Evolutionary conservation across 1,140 invertebrate species (phyloP).

Genomic region (Sitodiplosis mosellana): DNA sequence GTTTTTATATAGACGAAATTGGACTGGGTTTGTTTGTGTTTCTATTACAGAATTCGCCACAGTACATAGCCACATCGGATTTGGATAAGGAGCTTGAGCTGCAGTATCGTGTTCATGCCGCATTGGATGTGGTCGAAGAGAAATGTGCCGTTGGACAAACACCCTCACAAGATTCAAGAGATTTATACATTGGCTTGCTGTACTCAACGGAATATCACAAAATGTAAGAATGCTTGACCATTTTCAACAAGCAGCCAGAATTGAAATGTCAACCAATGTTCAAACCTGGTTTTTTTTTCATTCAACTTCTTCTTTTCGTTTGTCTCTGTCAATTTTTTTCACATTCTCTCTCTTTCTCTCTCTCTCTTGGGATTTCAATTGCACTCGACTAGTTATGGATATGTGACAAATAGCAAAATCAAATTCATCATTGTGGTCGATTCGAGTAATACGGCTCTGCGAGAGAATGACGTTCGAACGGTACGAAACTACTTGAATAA

Average conservation of each 20-base stretch:
- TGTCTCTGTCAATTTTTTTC: too few relatives aligned
- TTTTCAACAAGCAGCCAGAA: not conserved
- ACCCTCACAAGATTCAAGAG: slow-evolving; percentile 47
- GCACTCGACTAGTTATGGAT: slow-evolving; percentile 62
- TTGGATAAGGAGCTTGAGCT: slow-evolving; percentile 62
- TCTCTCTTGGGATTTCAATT: not conserved
- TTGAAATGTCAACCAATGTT: not conserved
- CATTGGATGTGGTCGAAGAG: slow-evolving; percentile 86
- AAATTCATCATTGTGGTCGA: slow-evolving; percentile 93
- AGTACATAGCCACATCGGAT: slow-evolving; percentile 64
- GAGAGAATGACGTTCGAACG: slow-evolving; percentile 87
- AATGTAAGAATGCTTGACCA: slow-evolving; percentile 44
- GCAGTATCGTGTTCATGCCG: slow-evolving; percentile 86
- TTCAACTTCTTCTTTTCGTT: slow-evolving; percentile 1
- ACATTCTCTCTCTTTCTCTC: not conserved
- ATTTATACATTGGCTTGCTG: slow-evolving; percentile 78
- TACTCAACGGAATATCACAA: slow-evolving; percentile 94
- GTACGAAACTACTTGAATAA: slow-evolving; percentile 30
- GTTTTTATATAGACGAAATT: not conserved
- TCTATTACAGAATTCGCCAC: slow-evolving; percentile 65
- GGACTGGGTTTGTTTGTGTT: slow-evolving; percentile 4
- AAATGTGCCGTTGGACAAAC: slow-evolving; percentile 53
- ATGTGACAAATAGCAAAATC: slow-evolving; percentile 92
- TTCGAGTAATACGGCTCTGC: slow-evolving; percentile 62
- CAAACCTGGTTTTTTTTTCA: not conserved